Percentiles rank a stretch among this genome's conserved stretches.
phyloP scores from a whole-genome alignment of 2,888 invertebrate genomes.

The Arenicola marina region DNA sequence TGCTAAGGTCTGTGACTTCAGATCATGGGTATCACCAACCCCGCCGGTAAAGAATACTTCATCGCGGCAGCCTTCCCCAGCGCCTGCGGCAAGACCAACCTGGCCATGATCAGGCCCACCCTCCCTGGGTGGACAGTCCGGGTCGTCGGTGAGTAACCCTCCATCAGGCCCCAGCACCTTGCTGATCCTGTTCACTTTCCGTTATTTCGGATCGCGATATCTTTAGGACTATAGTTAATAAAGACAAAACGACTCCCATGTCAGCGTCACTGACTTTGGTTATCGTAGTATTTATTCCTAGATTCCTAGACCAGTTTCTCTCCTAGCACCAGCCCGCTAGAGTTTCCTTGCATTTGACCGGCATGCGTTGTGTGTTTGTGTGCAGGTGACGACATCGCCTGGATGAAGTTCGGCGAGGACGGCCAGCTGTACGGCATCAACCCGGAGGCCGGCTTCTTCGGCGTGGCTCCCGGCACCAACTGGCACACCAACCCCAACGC shows the following conservation, averaged over 20 bases:
- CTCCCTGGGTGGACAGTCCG: constrained; percentile 41
- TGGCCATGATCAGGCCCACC: constrained; percentile 41
- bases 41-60: constrained; percentile 38
- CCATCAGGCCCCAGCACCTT: too few relatives aligned
- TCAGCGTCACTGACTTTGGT: too few relatives aligned
- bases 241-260: too few relatives aligned
- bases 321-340: too few relatives aligned
- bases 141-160: constrained; percentile 39
- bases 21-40: constrained; percentile 42
- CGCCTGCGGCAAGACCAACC: constrained; percentile 45
- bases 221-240: too few relatives aligned
- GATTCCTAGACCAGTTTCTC: too few relatives aligned
- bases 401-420: constrained; percentile 43
- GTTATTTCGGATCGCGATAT: too few relatives aligned
- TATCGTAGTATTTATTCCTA: too few relatives aligned
- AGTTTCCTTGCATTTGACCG: not conserved
- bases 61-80: constrained; percentile 44
- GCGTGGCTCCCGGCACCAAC: constrained; percentile 40
- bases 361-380: too few relatives aligned
- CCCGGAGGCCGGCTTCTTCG: constrained; percentile 43
- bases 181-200: too few relatives aligned
- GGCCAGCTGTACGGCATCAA: constrained; percentile 41
- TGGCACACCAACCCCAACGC: constrained; percentile 40
- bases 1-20: too few relatives aligned
- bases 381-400: constrained; percentile 42